Evolutionary conservation across 1,140 invertebrate species (phyloP), one percentile per base, ranked within the genome.

Genomic region (Heliconius hewitsoni): DNA sequence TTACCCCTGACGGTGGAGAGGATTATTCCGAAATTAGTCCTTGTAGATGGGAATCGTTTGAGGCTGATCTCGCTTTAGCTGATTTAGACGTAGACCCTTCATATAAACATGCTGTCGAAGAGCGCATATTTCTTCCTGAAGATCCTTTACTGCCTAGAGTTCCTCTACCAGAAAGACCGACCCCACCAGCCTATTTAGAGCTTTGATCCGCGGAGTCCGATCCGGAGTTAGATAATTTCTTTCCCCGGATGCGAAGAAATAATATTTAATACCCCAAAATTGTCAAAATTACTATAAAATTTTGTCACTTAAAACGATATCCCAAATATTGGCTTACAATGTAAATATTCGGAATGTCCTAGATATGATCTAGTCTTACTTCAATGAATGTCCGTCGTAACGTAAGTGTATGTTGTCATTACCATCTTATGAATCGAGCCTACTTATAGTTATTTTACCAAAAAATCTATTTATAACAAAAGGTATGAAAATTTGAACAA

Each of bases 61-160:
- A 95, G 87, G 94, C 94, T 19, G 94, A 95, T 85, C 78, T 95
- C 76, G 94, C 94, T 71, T 81, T 95, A 76, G 93, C 93, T 19
- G 94, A 95, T 81, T 87, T 95, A 84, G 94, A 95, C 79, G 84
- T 95, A 1, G 94, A 95, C 81, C 94, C 94, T 3, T 95, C 93
- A 74, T 95, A 94, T 78, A 95, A 95, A 82, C 94, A 95, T n/a
- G 95, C 95, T 71, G 95, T 96, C 0, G 95, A 96, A 83, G 95
- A 96, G 84, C 94, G 94, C 76, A 95, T 96, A 74, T 96, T 96
- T 79, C 85, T 95, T 81, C 94, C 95, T 4, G 95, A 95, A 42
- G 93, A 87, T 82, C 89, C 83, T 71, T 87, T 89, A 76, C 84
- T 91, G 76, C 93, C 85, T 73, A 89, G 88, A 55, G 87, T 93